A percentile compares a stretch with the other conserved stretches of the same genome.
phyloP scores from a whole-genome alignment of 2,888 invertebrate genomes.

The Pantelozetes paolii region DNA sequence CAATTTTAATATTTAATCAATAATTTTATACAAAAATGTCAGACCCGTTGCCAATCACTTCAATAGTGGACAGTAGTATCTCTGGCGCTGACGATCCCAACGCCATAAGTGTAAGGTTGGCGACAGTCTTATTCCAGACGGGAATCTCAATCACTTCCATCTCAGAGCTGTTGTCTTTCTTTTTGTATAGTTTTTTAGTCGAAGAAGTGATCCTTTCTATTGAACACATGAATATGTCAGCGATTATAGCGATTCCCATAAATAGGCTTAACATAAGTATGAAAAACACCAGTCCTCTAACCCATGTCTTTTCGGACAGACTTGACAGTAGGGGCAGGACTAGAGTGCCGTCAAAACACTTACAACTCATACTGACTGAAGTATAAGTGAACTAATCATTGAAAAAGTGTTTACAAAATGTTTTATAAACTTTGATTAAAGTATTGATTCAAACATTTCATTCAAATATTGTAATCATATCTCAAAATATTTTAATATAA shows the following conservation, averaged over 20 bases:
- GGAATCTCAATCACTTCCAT: slow-evolving; percentile 56
- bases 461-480: too few species aligned
- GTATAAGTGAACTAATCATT: too few species aligned
- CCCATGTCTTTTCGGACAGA: slow-evolving; percentile 54
- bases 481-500: too few species aligned
- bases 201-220: slow-evolving; percentile 60
- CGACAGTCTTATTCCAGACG: slow-evolving; percentile 60
- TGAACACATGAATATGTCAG: slow-evolving; percentile 61
- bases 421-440: too few species aligned
- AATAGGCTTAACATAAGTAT: slow-evolving; percentile 58
- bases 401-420: too few species aligned
- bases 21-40: too few species aligned
- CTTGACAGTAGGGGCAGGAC: slow-evolving; percentile 56
- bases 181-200: slow-evolving; percentile 54
- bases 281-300: slow-evolving; percentile 55
- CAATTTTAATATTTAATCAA: too few species aligned
- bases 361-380: too few species aligned
- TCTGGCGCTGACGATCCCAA: slow-evolving; percentile 60
- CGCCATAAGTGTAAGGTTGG: slow-evolving; percentile 60
- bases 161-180: slow-evolving; percentile 49
- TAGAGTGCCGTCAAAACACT: slow-evolving; percentile 51
- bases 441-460: too few species aligned
- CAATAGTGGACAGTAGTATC: slow-evolving; percentile 58
- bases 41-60: slow-evolving; percentile 54
- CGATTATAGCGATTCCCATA: slow-evolving; percentile 59